Percentiles rank a stretch among this genome's conserved stretches.
Evolutionary conservation across 2,888 invertebrate genomes (phyloP).

Genomic region (Sinotaia quadrata): DNA sequence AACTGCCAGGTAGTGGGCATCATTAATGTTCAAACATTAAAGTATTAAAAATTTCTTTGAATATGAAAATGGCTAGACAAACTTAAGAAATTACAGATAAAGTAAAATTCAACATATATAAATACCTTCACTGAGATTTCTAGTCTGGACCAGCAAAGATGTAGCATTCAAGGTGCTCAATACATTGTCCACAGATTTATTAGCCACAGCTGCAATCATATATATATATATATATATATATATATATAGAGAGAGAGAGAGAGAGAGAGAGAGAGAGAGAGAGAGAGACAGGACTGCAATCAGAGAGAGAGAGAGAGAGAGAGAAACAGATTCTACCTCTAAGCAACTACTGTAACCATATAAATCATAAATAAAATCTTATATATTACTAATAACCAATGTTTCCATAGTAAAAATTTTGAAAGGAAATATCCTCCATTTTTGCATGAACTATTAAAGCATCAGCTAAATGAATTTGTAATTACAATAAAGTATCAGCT

Average conservation of each 20-base stretch:
- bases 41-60: too few species aligned
- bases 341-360: too few species aligned
- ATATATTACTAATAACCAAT: background rate
- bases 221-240: too few species aligned
- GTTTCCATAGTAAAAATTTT: background rate
- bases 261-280: background rate
- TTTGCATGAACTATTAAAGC: too few species aligned
- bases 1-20: too few species aligned
- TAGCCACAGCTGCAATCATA: conserved; percentile 48
- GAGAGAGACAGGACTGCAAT: background rate
- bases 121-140: conserved; percentile 43
- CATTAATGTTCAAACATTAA: too few species aligned
- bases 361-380: background rate
- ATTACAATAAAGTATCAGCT: too few species aligned
- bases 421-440: too few species aligned
- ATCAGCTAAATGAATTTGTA: too few species aligned
- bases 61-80: too few species aligned
- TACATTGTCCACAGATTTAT: conserved; percentile 41
- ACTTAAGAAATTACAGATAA: too few species aligned
- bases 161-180: conserved; percentile 46
- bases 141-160: conserved; percentile 41
- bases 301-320: background rate
- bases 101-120: background rate
- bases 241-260: too few species aligned
- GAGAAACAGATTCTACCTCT: background rate